Conservation (phyloP, 2,888 invertebrate species). For the Drosophila setosimentum region DNA sequence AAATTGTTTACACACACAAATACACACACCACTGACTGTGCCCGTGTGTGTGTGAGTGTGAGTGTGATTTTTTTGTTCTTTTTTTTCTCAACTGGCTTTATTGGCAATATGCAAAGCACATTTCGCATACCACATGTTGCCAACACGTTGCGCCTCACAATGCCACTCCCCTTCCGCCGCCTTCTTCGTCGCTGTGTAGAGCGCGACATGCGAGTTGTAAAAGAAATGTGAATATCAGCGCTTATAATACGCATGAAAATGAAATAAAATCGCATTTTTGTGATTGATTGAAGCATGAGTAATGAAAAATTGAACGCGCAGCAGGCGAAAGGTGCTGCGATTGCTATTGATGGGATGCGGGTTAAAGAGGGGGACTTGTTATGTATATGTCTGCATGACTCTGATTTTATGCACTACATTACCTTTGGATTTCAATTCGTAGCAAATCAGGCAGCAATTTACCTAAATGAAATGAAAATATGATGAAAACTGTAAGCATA, state of each 20-base stretch:
- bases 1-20: slow-evolving; percentile 57
- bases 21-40: slow-evolving; percentile 19
- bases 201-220: slow-evolving; percentile 65
- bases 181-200: slow-evolving; percentile 1
- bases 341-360: slow-evolving; percentile 1
- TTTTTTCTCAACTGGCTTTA: slow-evolving; percentile 37
- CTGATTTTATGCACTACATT: slow-evolving; percentile 82
- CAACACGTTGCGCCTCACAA: slow-evolving; percentile 25
- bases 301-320: slow-evolving; percentile 79
- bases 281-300: slow-evolving; percentile 83
- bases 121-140: slow-evolving; percentile 74
- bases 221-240: slow-evolving; percentile 76
- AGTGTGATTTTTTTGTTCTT: slow-evolving; percentile 15
- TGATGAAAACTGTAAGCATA: slow-evolving; percentile 48
- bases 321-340: slow-evolving; percentile 56
- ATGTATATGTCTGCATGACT: slow-evolving; percentile 77
- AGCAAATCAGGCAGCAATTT: slow-evolving; percentile 78
- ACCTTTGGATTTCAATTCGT: slow-evolving; percentile 78
- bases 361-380: slow-evolving; percentile 45
- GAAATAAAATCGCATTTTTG: slow-evolving; percentile 81
- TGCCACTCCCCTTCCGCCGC: slow-evolving; percentile 1
- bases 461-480: slow-evolving; percentile 57
- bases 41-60: slow-evolving; percentile 6
- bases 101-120: slow-evolving; percentile 71
- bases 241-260: slow-evolving; percentile 81